Percentiles rank a stretch among this genome's conserved stretches.
Evolutionary conservation across 2,888 invertebrate genomes (phyloP).

Genomic region (Chelonus formosanus): DNA sequence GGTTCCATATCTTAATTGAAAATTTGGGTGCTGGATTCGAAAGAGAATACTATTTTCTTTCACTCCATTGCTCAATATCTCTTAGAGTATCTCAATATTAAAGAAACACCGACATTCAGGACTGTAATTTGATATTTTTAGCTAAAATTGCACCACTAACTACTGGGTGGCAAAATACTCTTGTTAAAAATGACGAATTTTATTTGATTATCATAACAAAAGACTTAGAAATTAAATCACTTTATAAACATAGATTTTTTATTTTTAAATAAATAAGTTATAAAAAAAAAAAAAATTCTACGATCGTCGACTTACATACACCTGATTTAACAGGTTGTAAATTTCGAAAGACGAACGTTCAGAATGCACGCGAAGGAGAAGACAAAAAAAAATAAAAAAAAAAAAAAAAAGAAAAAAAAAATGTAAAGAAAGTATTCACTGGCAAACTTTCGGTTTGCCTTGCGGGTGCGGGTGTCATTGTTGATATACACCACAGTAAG

Average conservation of each 20-base stretch:
- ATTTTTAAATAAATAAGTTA: too few species aligned
- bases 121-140: slow-evolving; percentile 59
- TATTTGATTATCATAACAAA: slow-evolving; percentile 34
- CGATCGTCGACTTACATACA: neutral
- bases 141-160: slow-evolving; percentile 45
- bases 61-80: slow-evolving; percentile 8
- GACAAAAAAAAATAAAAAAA: slow-evolving; percentile 38
- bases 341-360: slow-evolving; percentile 27
- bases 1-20: slow-evolving; percentile 37
- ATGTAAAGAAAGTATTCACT: slow-evolving; percentile 39
- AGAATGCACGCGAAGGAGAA: slow-evolving; percentile 30
- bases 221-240: slow-evolving; percentile 14
- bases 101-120: slow-evolving; percentile 49
- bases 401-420: slow-evolving; percentile 37
- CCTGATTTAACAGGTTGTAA: slow-evolving; percentile 14
- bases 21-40: slow-evolving; percentile 38
- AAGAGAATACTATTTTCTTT: slow-evolving; percentile 42
- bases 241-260: too few species aligned
- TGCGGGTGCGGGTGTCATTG: slow-evolving; percentile 64
- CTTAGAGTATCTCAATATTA: slow-evolving; percentile 2
- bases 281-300: slow-evolving; percentile 15
- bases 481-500: slow-evolving; percentile 65
- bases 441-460: slow-evolving; percentile 45
- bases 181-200: neutral
- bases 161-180: slow-evolving; percentile 44